A percentile compares a stretch with the other conserved stretches of the same genome.
Evolutionary conservation across 2,113 vertebrate species (phyloP).

Genomic region (Cichladusa arquata): DNA sequence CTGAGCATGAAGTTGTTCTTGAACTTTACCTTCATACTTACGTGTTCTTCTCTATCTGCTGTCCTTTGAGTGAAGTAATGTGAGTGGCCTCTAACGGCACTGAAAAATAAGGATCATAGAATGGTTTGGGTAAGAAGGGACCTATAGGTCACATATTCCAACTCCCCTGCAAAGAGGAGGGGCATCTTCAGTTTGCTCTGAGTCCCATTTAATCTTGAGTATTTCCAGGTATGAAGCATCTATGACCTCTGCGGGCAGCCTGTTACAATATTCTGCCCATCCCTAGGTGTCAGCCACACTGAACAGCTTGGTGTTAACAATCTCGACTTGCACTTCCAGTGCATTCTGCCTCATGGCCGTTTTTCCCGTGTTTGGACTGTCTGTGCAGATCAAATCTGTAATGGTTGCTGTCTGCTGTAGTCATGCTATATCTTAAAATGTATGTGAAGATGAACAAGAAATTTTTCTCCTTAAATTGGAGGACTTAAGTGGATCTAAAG

Average conservation of each 20-base stretch:
- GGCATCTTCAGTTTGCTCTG: neutral
- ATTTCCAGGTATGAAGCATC: neutral
- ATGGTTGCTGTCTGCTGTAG: neutral
- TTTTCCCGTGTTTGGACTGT: neutral
- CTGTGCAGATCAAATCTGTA: neutral
- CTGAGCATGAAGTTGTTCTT: neutral
- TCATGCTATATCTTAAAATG: neutral
- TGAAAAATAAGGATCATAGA: neutral
- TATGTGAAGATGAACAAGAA: neutral
- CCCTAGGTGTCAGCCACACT: neutral
- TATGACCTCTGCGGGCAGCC: fast-evolving
- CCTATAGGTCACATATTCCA: neutral
- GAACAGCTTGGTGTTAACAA: neutral
- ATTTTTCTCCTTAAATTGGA: neutral
- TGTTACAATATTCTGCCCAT: neutral
- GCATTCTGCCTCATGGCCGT: neutral
- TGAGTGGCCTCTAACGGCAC: neutral
- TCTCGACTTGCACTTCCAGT: neutral
- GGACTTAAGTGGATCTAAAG: neutral
- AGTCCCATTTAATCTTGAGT: too few species aligned
- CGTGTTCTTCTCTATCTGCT: neutral
- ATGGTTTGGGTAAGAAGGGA: neutral
- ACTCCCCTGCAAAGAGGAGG: neutral
- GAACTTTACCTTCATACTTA: neutral
- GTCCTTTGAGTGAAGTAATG: neutral